phyloP scores from a whole-genome alignment of 2,888 invertebrate species.

The Thecophora atra region DNA sequence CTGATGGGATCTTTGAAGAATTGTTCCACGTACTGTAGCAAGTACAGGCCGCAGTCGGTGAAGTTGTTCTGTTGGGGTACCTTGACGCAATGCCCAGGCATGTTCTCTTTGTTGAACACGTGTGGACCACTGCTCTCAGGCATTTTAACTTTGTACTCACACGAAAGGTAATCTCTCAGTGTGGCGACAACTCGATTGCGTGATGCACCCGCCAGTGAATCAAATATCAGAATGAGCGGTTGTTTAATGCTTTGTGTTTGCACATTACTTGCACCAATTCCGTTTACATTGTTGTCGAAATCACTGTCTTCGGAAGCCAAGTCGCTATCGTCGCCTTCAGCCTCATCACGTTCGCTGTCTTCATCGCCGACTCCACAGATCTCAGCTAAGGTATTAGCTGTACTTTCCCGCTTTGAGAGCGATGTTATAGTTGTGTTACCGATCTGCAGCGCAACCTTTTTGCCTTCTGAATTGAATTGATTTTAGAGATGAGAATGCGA shows the following conservation, averaged over 20 bases:
- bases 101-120: conserved; percentile 80
- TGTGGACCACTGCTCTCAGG: conserved; percentile 63
- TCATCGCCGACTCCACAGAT: conserved; percentile 74
- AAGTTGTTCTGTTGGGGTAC: conserved; percentile 98
- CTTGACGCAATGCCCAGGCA: conserved; percentile 87
- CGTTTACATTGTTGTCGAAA: conserved; percentile 50
- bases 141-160: conserved; percentile 82
- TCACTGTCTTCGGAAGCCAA: conserved; percentile 69
- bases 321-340: conserved; percentile 83
- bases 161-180: conserved; percentile 88
- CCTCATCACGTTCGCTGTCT: conserved; percentile 79
- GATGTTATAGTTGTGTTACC: conserved; percentile 75
- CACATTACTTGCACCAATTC: conserved; percentile 19
- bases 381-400: conserved; percentile 51
- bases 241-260: conserved; percentile 56
- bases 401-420: conserved; percentile 65
- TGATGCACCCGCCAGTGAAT: conserved; percentile 87
- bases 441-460: conserved; percentile 72
- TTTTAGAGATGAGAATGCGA: not conserved
- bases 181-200: conserved; percentile 88
- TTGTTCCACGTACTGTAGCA: conserved; percentile 95
- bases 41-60: conserved; percentile 95
- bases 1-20: conserved; percentile 89
- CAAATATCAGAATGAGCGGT: conserved; percentile 94
- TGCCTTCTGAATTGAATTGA: conserved; percentile 57